Evolutionary conservation across 2,888 invertebrate genomes (phyloP).

Genomic region (Tanypteryx hageni): DNA sequence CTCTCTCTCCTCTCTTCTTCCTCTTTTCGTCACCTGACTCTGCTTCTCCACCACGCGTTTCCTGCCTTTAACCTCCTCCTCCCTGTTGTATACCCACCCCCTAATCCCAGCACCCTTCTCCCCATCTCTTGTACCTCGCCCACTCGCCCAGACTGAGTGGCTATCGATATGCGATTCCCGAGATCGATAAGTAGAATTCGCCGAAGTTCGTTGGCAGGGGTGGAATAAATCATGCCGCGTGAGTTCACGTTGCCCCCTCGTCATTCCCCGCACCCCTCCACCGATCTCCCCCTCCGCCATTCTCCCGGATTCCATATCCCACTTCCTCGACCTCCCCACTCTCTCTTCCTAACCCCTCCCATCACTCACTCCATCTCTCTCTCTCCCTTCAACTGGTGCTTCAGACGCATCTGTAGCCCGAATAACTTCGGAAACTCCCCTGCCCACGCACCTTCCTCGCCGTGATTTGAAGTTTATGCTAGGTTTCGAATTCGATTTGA

Average conservation of each 20-base stretch:
- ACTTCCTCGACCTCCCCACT: neutral
- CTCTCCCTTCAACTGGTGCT: neutral
- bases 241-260: constrained; percentile 26
- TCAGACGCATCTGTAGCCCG: constrained; percentile 12
- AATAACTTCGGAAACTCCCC: neutral
- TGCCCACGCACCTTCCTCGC: neutral
- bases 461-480: constrained; percentile 1
- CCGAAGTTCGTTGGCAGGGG: constrained; percentile 55
- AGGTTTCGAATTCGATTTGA: neutral
- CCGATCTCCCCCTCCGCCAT: neutral
- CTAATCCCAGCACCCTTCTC: neutral
- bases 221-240: constrained; percentile 57
- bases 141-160: constrained; percentile 48
- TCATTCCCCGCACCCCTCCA: neutral
- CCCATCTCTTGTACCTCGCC: too few relatives aligned
- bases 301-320: neutral
- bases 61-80: neutral
- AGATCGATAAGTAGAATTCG: constrained; percentile 62
- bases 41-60: neutral
- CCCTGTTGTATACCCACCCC: neutral
- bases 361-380: neutral
- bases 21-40: neutral
- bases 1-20: neutral
- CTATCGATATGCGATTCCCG: constrained; percentile 54
- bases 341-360: neutral